Evolutionary conservation across 2,113 vertebrate genomes (phyloP), one percentile per base, ranked within the genome.

Genomic region (Mionectes macconnelli): DNA sequence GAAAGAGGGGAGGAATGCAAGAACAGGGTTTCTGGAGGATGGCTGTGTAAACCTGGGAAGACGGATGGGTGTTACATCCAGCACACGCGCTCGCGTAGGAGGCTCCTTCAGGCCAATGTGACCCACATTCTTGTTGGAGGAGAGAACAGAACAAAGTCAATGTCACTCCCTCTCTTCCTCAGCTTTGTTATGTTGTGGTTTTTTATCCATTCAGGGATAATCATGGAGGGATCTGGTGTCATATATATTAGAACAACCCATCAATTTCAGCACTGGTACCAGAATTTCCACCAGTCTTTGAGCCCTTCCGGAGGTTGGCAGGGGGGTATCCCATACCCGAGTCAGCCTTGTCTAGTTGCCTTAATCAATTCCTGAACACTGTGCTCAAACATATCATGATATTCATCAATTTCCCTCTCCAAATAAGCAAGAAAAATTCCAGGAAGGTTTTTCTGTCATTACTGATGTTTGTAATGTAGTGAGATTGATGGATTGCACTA

Each of bases 401-500:
- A 89, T 81, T 89, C 76, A 82, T 94, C 80, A 90, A 42, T 95
- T 84, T 64, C 16, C 15, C n/a, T 57, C 80, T 75, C 69, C 77
- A 94, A 87, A 96, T 89, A 96, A 93, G 90, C 60, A 72, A 53
- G 69, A 91, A 93, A 94, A 87, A 79, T 72, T 93, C 73, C 74
- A 82, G 86, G 86, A 96, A 92, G 83, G 73, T 93, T 92, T 88
- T 94, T 64, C 76, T 96, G 90, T 94, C 88, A 1, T 94, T 93
- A 28, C 52, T 35, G 88, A 81, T 95, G 86, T 87, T 95, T 25
- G 3, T 90, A 94, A 92, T 82, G 73, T n/a, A 39, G 60, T 39
- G 76, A 93, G 92, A 96, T 97, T 95, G 96, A 96, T 96, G 93
- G 96, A 95, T 94, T 95, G 74, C 92, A 28, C 90, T 87, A 52